Evolutionary conservation across 2,797 vertebrate species (phyloP).

Genomic region (Ambastaia sidthimunki): DNA sequence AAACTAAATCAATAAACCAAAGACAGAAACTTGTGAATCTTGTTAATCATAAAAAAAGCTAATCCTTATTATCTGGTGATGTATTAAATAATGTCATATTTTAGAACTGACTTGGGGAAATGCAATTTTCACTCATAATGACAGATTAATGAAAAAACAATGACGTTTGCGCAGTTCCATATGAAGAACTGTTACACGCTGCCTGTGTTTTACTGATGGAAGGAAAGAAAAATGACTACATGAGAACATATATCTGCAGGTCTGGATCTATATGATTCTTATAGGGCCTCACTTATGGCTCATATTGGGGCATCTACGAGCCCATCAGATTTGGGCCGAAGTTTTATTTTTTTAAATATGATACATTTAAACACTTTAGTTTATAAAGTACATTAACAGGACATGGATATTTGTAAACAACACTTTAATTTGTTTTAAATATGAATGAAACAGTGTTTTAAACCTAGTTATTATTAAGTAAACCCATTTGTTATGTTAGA

Average conservation of each 20-base stretch:
- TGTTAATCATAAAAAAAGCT: not conserved
- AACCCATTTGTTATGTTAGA: not conserved
- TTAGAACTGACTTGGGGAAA: not conserved
- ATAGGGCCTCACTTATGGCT: not conserved
- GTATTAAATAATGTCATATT: not conserved
- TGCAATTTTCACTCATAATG: not conserved
- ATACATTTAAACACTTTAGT: not conserved
- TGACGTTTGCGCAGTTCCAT: not conserved
- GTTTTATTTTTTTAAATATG: not conserved
- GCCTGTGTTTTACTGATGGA: not conserved
- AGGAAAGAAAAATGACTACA: not conserved
- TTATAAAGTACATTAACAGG: not conserved
- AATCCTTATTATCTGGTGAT: not conserved
- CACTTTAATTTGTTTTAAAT: not conserved
- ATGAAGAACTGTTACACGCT: slow-evolving; percentile 1
- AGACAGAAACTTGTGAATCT: not conserved
- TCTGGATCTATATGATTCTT: not conserved
- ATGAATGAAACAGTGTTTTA: not conserved
- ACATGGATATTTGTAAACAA: not conserved
- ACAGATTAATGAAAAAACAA: not conserved
- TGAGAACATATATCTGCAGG: slow-evolving; percentile 1
- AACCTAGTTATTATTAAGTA: not conserved
- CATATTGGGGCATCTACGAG: not conserved
- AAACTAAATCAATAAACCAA: not conserved
- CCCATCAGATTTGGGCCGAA: not conserved